A percentile compares a stretch with the other conserved stretches of the same genome.
Evolutionary conservation across 2,113 vertebrate species (phyloP).

Genomic region (Phylloscopus trochiloides): DNA sequence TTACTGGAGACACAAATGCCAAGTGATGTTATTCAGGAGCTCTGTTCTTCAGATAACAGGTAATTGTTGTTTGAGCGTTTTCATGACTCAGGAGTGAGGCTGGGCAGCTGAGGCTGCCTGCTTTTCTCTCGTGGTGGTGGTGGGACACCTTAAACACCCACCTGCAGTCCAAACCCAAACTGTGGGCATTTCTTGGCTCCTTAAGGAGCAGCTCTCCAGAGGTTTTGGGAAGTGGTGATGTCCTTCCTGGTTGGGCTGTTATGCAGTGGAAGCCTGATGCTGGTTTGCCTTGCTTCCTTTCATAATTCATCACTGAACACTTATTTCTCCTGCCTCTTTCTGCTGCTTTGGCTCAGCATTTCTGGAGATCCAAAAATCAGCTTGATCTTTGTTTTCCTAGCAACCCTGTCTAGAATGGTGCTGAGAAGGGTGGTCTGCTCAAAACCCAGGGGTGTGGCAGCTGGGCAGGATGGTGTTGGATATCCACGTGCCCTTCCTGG

Average conservation of each 20-base stretch:
- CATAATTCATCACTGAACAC: background rate
- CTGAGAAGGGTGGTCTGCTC: background rate
- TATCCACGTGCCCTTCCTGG: fast-evolving
- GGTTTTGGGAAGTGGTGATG: background rate
- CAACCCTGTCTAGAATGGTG: fast-evolving
- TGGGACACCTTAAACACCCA: background rate
- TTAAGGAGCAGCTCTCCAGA: background rate
- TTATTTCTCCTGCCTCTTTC: background rate
- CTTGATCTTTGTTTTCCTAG: background rate
- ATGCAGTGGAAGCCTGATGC: background rate
- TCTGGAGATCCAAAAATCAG: background rate
- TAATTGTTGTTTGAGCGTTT: background rate
- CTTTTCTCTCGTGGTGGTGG: fast-evolving
- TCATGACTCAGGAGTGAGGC: background rate
- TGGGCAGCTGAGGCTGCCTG: fast-evolving
- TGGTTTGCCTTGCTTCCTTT: background rate
- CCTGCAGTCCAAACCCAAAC: fast-evolving
- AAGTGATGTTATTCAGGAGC: background rate
- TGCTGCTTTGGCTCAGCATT: background rate
- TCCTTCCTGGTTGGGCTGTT: background rate
- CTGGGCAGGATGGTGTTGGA: background rate
- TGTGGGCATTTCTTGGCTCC: background rate
- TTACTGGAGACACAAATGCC: background rate
- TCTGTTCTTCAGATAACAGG: background rate
- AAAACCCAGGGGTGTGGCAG: background rate